Evolutionary conservation across 2,113 vertebrate species (phyloP), one percentile per base, ranked within the genome.

Genomic region (Galemys pyrenaicus): DNA sequence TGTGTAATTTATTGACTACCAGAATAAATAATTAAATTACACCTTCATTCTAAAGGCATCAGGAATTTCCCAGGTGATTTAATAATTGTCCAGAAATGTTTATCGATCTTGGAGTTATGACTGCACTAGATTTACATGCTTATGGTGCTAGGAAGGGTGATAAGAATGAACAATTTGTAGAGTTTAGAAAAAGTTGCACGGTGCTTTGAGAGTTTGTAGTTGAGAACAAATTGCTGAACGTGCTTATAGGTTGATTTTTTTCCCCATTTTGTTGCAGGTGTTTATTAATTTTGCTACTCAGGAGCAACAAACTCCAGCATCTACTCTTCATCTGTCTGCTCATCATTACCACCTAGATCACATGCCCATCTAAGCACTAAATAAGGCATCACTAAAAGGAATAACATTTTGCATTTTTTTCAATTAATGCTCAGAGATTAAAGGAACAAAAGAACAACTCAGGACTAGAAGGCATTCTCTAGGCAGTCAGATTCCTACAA

Each of bases 281-380:
- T 98, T 98, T 94, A 96, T 98, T 95, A 97, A 96, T 75, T 98
- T 98, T 97, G 98, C 95, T 0, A 92, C 77, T 0, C 96, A 98
- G 28, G 90, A 81, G 17, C 87, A 92, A 54, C 75, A 54, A 79
- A 3, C 58, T 24, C 26, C 26, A 0, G 30, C 19, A 0, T 84
- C 91, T 46, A 49, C 87, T 37, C 8, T 62, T 15, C 83, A 70
- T 37, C 49, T 54, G 39, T 26, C 93, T 1, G 2, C 17, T 20
- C 16, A 28, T 2, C 0, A 19, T 19, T 5, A 30, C 41, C 78
- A 6, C 32, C 86, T 0, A 0, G 6, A 6, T 26, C 9, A 0
- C 28, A 26, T 97, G 65, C 95, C 95, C 11, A 39, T 95, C 64
- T 98, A 97, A 94, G 26, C 7, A 78, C 12, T 9, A 32, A 75